A percentile compares a stretch with the other conserved stretches of the same genome.
Evolutionary conservation across 2,113 vertebrate species (phyloP).

Genomic region (Tor tambroides): DNA sequence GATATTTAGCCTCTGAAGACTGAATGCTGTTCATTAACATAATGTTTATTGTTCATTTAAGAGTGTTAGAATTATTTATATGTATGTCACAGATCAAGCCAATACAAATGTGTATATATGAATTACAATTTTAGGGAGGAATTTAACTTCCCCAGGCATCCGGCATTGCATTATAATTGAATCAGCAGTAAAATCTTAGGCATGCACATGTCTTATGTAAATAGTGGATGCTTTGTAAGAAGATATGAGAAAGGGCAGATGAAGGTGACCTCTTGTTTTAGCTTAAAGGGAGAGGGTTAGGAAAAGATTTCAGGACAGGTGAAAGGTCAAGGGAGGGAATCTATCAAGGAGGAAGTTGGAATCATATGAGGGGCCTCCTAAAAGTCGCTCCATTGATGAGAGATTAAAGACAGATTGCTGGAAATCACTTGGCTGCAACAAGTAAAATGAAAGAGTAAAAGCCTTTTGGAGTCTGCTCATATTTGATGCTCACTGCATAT

Average conservation of each 20-base stretch:
- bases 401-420: conserved; percentile 46
- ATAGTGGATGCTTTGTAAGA: conserved; percentile 63
- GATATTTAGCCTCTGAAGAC: neutral
- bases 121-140: neutral
- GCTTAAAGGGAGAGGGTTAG: conserved; percentile 27
- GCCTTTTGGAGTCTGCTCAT: neutral
- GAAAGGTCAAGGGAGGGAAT: conserved; percentile 47
- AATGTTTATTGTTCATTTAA: no score
- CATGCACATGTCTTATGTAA: conserved; percentile 52
- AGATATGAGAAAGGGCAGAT: conserved; percentile 48
- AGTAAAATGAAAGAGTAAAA: neutral
- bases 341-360: conserved; percentile 28
- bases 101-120: neutral
- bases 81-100: neutral
- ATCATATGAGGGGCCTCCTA: conserved; percentile 15
- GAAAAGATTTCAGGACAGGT: conserved; percentile 47
- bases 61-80: neutral
- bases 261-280: conserved; percentile 50
- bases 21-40: neutral
- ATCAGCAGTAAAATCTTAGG: conserved; percentile 54
- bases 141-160: neutral
- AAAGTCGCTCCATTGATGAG: conserved; percentile 32
- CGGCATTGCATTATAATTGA: conserved; percentile 47
- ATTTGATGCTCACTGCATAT: neutral
- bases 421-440: neutral